Evolutionary conservation across 2,113 vertebrate species (phyloP).

Genomic region (Plotosus lineatus): DNA sequence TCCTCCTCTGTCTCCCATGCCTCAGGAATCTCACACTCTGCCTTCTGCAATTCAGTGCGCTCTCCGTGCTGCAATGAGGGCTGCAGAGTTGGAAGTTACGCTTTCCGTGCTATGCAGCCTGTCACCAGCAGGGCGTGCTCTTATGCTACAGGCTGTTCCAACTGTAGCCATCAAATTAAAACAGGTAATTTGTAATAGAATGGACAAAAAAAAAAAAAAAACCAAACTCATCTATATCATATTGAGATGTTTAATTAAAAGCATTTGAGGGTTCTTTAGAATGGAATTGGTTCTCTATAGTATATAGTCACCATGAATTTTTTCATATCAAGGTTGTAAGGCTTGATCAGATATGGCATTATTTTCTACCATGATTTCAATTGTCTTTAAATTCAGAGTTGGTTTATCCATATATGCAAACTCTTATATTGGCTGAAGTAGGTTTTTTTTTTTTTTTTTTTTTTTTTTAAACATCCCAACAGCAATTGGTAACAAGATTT

Average conservation of each 20-base stretch:
- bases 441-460: too few species aligned
- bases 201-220: not conserved
- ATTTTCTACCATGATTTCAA: not conserved
- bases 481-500: too few species aligned
- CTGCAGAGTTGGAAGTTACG: constrained; percentile 74
- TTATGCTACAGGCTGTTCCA: constrained; percentile 75
- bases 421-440: too few species aligned
- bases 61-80: constrained; percentile 80
- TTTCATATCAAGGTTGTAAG: not conserved
- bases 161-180: constrained; percentile 86
- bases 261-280: not conserved
- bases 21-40: constrained; percentile 75
- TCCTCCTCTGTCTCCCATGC: constrained; percentile 75
- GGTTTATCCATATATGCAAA: too few species aligned
- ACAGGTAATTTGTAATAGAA: constrained; percentile 78
- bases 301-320: not conserved
- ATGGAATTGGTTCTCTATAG: too few species aligned
- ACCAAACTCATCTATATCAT: not conserved
- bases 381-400: too few species aligned
- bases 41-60: constrained; percentile 81
- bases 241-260: not conserved
- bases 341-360: not conserved
- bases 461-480: too few species aligned
- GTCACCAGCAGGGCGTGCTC: constrained; percentile 79
- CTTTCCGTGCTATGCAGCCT: constrained; percentile 83